These are phyloP conservation scores for Lethenteron camtschaticum DNA, from an alignment of 2,113 vertebrate genomes.

Conservation along the genomic window DNA sequence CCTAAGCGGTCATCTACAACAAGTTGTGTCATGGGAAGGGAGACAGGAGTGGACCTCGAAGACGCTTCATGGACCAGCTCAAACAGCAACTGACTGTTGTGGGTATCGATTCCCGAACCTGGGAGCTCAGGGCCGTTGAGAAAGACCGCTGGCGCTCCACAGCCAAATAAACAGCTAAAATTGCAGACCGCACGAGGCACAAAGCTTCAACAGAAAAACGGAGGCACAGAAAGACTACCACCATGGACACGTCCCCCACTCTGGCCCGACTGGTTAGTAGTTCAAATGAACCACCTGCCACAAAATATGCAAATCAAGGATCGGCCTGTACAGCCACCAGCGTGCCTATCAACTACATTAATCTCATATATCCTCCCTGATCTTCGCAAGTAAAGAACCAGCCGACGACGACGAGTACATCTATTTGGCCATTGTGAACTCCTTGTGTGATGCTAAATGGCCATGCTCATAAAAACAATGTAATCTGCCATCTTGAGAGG, in stretches of 20 bases:
- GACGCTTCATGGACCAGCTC: neutral
- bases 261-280: neutral
- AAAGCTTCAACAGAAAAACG: neutral
- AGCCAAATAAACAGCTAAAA: neutral
- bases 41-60: neutral
- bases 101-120: neutral
- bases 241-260: no score
- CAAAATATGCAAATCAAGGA: neutral
- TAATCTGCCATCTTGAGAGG: no score
- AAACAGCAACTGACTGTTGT: neutral
- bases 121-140: neutral
- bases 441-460: no score
- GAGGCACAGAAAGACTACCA: no score
- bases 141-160: neutral
- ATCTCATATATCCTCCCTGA: neutral
- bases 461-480: no score
- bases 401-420: no score
- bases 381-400: no score
- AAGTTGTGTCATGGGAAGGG: neutral
- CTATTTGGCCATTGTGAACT: no score
- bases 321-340: neutral
- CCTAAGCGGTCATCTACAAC: no score
- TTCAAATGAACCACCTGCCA: neutral
- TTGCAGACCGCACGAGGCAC: neutral
- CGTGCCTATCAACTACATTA: neutral